Percentiles rank a stretch among this genome's conserved stretches.
Conservation (phyloP, 2,797 vertebrate species). For the Agapornis canus region DNA sequence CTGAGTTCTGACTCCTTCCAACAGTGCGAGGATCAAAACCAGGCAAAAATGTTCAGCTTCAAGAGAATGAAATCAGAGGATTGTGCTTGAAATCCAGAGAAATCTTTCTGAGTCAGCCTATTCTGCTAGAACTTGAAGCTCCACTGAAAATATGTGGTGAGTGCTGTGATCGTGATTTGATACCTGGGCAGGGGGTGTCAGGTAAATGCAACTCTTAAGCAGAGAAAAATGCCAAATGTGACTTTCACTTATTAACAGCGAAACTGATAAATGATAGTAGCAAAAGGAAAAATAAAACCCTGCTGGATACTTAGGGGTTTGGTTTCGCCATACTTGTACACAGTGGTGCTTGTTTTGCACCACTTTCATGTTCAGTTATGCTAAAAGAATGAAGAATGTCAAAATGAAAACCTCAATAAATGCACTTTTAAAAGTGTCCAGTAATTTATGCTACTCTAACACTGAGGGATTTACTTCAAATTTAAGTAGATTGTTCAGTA, state of each 20-base stretch:
- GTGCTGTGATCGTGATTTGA: slow-evolving; percentile 1
- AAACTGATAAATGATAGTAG: neutral
- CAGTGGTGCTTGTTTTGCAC: neutral
- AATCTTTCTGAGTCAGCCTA: slow-evolving; percentile 98
- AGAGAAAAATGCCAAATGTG: neutral
- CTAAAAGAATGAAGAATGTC: neutral
- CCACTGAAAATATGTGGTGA: slow-evolving; percentile 97
- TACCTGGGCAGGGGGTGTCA: neutral
- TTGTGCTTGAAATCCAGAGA: slow-evolving; percentile 96
- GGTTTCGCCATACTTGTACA: neutral
- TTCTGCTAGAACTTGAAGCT: slow-evolving; percentile 96
- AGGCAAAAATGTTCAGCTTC: slow-evolving; percentile 97
- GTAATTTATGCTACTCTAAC: neutral
- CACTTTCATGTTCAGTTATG: neutral
- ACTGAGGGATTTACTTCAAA: neutral
- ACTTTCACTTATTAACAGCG: neutral
- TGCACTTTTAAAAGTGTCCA: neutral
- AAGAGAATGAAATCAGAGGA: slow-evolving; percentile 97
- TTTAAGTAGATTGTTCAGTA: neutral
- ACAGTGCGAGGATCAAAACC: slow-evolving; percentile 96
- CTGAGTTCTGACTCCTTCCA: slow-evolving; percentile 1
- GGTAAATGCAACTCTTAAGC: neutral
- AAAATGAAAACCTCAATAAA: neutral
- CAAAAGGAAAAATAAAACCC: neutral
- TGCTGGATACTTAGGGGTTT: neutral